phyloP scores from a whole-genome alignment of 2,888 invertebrate genomes.

The Drosophila infuscata region DNA sequence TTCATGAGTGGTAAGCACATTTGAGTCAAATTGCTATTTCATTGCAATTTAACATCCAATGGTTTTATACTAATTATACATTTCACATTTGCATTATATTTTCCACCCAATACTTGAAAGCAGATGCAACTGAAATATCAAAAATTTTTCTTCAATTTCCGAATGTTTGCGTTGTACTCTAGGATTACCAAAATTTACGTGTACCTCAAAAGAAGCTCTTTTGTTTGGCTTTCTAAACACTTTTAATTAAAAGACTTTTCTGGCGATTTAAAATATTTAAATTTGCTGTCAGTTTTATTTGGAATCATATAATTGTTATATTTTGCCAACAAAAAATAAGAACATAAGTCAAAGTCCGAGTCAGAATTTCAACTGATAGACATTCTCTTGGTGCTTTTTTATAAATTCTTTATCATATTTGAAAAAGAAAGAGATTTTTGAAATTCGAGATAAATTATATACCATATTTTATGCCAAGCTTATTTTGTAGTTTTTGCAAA shows the following conservation, averaged over 20 bases:
- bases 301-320: neutral
- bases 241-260: neutral
- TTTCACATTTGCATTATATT: slow-evolving; percentile 32
- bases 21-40: slow-evolving; percentile 52
- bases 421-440: neutral
- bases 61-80: slow-evolving; percentile 23
- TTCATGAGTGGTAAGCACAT: slow-evolving; percentile 33
- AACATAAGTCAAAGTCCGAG: neutral
- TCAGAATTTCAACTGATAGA: neutral
- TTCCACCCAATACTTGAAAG: slow-evolving; percentile 9
- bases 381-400: neutral
- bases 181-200: neutral
- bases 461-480: neutral
- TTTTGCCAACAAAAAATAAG: too few species aligned
- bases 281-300: neutral
- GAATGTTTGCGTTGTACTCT: neutral
- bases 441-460: neutral
- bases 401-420: neutral
- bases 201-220: neutral
- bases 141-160: neutral
- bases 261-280: neutral
- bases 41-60: slow-evolving; percentile 34
- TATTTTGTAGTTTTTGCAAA: neutral
- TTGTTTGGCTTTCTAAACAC: neutral
- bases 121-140: slow-evolving; percentile 5